These are phyloP conservation scores for Oscheius myriophilus DNA, from an alignment of 2,888 invertebrate species.

Conservation along the genomic window DNA sequence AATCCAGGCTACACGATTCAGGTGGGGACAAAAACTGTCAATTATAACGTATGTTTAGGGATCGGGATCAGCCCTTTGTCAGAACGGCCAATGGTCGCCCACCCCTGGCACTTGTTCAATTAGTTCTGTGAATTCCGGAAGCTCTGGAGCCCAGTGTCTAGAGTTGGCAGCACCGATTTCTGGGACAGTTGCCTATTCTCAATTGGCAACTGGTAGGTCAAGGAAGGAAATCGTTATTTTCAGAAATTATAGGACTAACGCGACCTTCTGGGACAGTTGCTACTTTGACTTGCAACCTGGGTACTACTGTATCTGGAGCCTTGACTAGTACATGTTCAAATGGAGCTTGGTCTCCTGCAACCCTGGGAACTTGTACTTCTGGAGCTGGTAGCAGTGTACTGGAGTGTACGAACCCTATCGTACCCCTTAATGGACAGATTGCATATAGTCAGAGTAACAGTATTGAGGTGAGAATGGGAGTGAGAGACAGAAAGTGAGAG, in stretches of 20 bases:
- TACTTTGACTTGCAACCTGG: constrained; percentile 52
- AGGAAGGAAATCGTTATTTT: not conserved
- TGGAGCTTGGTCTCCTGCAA: constrained; percentile 50
- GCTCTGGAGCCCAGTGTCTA: constrained; percentile 22
- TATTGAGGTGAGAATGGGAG: constrained; percentile 14
- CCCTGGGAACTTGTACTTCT: constrained; percentile 22
- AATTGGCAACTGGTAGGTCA: constrained; percentile 8
- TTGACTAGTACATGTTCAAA: constrained; percentile 43
- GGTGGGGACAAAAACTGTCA: not conserved
- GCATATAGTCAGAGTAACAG: constrained; percentile 11
- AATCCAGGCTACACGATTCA: constrained; percentile 34
- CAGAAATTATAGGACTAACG: not conserved
- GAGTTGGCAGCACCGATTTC: constrained; percentile 20
- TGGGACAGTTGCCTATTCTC: constrained; percentile 24
- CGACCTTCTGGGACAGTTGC: constrained; percentile 51
- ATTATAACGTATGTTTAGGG: not conserved
- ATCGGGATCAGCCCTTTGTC: not conserved
- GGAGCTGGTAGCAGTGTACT: constrained; percentile 13
- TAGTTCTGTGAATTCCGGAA: constrained; percentile 25
- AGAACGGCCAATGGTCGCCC: constrained; percentile 20
- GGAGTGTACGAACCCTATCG: constrained; percentile 13
- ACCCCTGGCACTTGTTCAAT: constrained; percentile 18
- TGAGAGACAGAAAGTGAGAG: not conserved
- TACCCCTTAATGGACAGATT: constrained; percentile 5
- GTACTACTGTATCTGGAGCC: constrained; percentile 43